Base-by-base conservation (phyloP, 2,797 vertebrate species). In the Spinibarbus caldwelli region DNA sequence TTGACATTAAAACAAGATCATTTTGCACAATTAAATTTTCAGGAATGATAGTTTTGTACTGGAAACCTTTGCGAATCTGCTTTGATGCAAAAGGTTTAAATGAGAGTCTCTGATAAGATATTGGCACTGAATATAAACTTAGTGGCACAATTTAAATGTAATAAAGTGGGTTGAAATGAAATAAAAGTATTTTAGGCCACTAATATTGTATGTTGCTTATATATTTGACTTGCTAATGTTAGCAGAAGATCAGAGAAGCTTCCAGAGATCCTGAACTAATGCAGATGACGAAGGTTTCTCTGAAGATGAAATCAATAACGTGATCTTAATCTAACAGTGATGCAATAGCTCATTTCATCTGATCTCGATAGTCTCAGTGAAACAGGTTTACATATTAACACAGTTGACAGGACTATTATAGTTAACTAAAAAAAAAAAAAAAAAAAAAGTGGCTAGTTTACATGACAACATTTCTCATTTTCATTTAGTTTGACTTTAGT, bases 221-320 rank as follows among this genome's bases (percentile, higher is more conserved):
- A 64, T 64, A 14, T 62, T n/a, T 10, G 52, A 57, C 21, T 9
- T 62, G 26, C 59, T 62, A 31, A 64, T 31, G 26, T 6, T 17
- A 64, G 59, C 26, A 17, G 2, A 77, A 14, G 23, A 78, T 41
- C 15, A 64, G 15, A 78, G 15, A 41, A 41, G 38, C 12, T 29
- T 62, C 41, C n/a, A 66, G 6, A 66, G 15, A 64, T 8, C 6
- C 59, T 79, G 59, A 66, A 23, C 21, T 15, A 10, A 78, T 1
- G 19, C 43, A 49, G 43, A 38, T n/a, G 64, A 36, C 2, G 8
- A 80, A 52, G 1, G 2, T 2, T 34, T 47, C 41, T 79, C 41
- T 66, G 77, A 66, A n/a, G 29, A 67, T n/a, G 47, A n/a, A 43
- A 64, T 78, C 77, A 78, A 78, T 78, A 78, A 62, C 17, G 15